phyloP scores from a whole-genome alignment of 2,888 invertebrate species.

The Pristionchus fissidentatus region DNA sequence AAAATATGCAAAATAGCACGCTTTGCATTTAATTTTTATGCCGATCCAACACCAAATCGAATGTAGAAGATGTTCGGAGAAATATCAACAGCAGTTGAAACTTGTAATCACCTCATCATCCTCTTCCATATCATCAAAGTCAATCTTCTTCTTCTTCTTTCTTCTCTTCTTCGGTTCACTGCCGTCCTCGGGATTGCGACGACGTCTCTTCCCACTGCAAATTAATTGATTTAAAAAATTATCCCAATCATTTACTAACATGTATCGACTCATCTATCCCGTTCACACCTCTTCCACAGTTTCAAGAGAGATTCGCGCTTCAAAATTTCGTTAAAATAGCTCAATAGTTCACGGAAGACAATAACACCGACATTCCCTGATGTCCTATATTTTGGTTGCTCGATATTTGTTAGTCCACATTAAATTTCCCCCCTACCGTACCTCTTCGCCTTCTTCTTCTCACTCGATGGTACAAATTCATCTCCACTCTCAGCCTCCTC shows the following conservation, averaged over 20 bases:
- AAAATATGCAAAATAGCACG: background rate
- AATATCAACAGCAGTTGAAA: background rate
- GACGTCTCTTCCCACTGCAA: conserved; percentile 36
- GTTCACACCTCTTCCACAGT: background rate
- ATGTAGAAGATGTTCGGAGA: background rate
- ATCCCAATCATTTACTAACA: background rate
- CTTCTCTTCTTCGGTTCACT: conserved; percentile 47
- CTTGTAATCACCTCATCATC: conserved; percentile 52
- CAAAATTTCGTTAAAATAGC: background rate
- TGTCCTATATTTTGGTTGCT: too few species aligned
- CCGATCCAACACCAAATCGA: background rate
- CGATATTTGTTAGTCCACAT: too few species aligned
- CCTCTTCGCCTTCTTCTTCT: conserved; percentile 55
- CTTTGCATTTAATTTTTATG: background rate
- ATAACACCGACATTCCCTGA: too few species aligned
- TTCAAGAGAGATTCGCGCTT: background rate
- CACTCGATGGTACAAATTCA: conserved; percentile 61
- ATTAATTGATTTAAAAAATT: background rate
- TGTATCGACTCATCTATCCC: background rate
- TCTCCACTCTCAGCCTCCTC: conserved; percentile 88
- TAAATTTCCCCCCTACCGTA: background rate
- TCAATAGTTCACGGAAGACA: too few species aligned
- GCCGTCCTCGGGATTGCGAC: conserved; percentile 39
- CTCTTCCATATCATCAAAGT: conserved; percentile 54
- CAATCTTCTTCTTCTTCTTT: conserved; percentile 61